Base-by-base conservation (phyloP, 1,140 invertebrate species). In the Brachionus asplanchnoidis region DNA sequence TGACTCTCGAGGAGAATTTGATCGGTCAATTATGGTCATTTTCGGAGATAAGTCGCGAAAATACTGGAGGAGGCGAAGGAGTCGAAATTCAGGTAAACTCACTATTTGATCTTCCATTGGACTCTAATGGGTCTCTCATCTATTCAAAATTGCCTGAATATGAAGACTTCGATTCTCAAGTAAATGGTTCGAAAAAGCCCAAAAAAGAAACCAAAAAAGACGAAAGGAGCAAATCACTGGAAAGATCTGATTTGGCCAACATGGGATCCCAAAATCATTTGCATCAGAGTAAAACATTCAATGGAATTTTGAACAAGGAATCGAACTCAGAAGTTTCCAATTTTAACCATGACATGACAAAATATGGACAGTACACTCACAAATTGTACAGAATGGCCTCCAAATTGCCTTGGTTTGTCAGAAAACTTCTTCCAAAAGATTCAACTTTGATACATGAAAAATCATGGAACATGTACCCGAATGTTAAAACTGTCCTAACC, bases 61-160 rank as follows among this genome's bases (percentile, higher is more conserved):
- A 99, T 91, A 99, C 98, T 0, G 98, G 98, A 4, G 98, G 98
- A 85, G 97, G 97, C 60, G 98, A 99, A 92, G 98, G 98, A 75
- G 97, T 99, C 87, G 96, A 99, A 92, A 97, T 99, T 50, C n/a
- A 87, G 14, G 84, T 80, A 17, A 90, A 90, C 86, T 87, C 89
- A 85, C 88, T 88, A 23, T 90, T 90, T 86, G 40, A 46, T 50
- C 90, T 96, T 86, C 95, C 95, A 90, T 97, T 97, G 93, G 96
- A 97, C 53, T 91, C 50, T 14, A 46, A 65, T 44, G 79, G 79
- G 5, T 20, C 32, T 36, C 20, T 82, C 6, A 60, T 82, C 20
- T 11, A 65, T 40, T 20, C 23, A 5, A 36, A 82, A 36, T 68
- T 82, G n/a, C 79, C 79, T 26, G 79, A 82, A 40, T 82, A 82